Base-by-base conservation (phyloP, 1,140 invertebrate genomes). In the Anastrepha ludens region DNA sequence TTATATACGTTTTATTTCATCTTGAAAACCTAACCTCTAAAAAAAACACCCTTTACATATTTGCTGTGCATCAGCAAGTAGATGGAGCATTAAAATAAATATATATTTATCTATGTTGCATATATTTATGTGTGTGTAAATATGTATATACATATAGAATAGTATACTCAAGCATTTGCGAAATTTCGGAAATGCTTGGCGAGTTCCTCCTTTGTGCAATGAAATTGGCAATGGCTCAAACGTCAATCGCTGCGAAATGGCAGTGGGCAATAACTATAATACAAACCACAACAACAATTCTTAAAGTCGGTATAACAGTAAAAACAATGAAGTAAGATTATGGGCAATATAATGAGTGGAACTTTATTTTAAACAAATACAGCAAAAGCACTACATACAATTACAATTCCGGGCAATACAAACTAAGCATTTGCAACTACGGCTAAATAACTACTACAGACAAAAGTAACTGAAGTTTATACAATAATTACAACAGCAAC, bases 401-500 rank as follows among this genome's bases (percentile, higher is more conserved):
- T 74, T 74, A 15, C 17, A 6, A 74, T 44, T 55, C 50, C 50
- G 29, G 20, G 20, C 39, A 9, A 67, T 11, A 44, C 39, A 44
- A 44, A 17, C 67, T 8, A 44, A 74, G 47, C 67, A 74, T 44
- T 74, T 74, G 67, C 41, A 74, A 41, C 13, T 15, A 74, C 50
- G 6, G 11, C 50, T 11, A 55, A 55, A 55, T 55, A 55, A 8
- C 50, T 55, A 55, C 11, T 8, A 55, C 6, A 74, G 13, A 47
- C 67, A 47, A 39, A 44, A 74, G 39, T 47, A 17, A 47, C 67
- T 74, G 44, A 11, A 15, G 47, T 74, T 74, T 44, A 74, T 74
- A 47, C 17, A 74, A 74, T 74, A 74, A 67, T 41, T 67, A 67
- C 65, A 67, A 67, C 65, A 67, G 65, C 67, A 41, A 74, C 39